These are phyloP conservation scores for Strix uralensis DNA, from an alignment of 2,113 vertebrate species.

Conservation along the genomic window DNA sequence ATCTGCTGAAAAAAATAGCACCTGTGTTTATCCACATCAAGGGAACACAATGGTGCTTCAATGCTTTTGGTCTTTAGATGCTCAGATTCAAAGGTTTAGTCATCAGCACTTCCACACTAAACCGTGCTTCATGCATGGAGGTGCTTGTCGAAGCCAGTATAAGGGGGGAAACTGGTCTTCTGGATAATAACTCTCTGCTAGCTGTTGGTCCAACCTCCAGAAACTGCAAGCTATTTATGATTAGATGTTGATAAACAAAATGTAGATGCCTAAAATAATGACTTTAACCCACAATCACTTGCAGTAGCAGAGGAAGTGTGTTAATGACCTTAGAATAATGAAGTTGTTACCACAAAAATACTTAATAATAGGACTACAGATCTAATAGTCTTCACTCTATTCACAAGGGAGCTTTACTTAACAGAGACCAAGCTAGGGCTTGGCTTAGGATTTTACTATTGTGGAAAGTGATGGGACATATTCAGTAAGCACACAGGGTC, in stretches of 20 bases:
- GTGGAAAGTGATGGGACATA: not conserved
- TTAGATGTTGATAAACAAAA: not conserved
- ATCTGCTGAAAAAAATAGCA: not conserved
- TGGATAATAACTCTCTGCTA: not conserved
- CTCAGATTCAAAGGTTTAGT: not conserved
- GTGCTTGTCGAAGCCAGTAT: not conserved
- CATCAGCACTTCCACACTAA: not conserved
- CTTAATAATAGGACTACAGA: constrained; percentile 11
- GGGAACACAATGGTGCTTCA: not conserved
- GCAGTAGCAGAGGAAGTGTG: constrained; percentile 7
- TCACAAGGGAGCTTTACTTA: constrained; percentile 14
- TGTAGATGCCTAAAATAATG: not conserved
- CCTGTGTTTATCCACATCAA: not conserved
- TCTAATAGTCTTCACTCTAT: not conserved
- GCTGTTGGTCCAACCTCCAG: not conserved
- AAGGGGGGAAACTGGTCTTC: not conserved
- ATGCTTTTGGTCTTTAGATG: not conserved
- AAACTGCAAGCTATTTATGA: not conserved
- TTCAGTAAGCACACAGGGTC: not conserved
- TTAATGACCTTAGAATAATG: constrained; percentile 29
- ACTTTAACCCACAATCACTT: not conserved
- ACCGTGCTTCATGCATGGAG: not conserved
- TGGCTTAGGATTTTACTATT: constrained; percentile 10
- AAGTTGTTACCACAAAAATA: constrained; percentile 17
- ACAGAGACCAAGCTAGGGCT: not conserved